Conservation (phyloP, 1,140 invertebrate species). For the Drosophila nigrodunni region DNA sequence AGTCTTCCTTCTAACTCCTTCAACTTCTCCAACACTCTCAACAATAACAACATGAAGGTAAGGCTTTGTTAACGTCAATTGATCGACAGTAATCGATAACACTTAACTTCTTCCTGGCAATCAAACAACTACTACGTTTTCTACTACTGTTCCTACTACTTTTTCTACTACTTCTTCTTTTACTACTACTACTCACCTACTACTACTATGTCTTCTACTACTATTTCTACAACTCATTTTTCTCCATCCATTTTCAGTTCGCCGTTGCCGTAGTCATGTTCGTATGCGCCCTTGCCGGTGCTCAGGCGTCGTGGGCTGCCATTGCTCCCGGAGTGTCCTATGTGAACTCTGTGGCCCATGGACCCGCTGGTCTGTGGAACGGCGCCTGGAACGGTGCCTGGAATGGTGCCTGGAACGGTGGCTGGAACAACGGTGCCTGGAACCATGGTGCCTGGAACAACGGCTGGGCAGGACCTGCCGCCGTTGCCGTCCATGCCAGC, state of each 20-base stretch:
- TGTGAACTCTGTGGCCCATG: constrained; percentile 71
- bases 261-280: constrained; percentile 84
- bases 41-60: constrained; percentile 83
- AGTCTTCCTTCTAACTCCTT: constrained; percentile 67
- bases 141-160: neutral
- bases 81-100: too few relatives aligned
- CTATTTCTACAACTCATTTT: neutral
- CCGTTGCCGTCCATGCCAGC: constrained; percentile 66
- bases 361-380: constrained; percentile 58
- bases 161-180: neutral
- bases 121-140: neutral
- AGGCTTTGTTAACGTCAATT: neutral
- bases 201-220: too few relatives aligned
- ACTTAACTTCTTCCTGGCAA: neutral
- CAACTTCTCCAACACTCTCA: constrained; percentile 59
- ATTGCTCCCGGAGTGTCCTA: constrained; percentile 76
- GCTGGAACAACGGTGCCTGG: constrained; percentile 56
- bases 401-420: constrained; percentile 68
- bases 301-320: constrained; percentile 72
- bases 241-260: constrained; percentile 64
- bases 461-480: constrained; percentile 65
- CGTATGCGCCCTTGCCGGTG: constrained; percentile 78
- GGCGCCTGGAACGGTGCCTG: constrained; percentile 61
- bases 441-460: constrained; percentile 55
- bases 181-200: neutral